A percentile compares a stretch with the other conserved stretches of the same genome.
Evolutionary conservation across 1,140 invertebrate species (phyloP).

Genomic region (Agrypnia vestita): DNA sequence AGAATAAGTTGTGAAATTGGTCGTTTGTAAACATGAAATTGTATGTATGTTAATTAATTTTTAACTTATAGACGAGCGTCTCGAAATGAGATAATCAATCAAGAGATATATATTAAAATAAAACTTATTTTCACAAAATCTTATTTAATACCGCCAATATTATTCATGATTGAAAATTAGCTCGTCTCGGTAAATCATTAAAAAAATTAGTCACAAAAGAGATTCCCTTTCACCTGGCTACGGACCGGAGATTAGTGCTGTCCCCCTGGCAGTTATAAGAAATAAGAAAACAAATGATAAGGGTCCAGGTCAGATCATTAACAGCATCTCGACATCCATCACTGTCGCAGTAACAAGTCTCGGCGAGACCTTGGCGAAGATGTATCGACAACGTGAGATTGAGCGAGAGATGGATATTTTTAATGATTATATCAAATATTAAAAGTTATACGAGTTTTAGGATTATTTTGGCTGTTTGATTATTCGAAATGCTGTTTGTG

Average conservation of each 20-base stretch:
- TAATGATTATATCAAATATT: conserved; percentile 3
- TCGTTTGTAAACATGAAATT: too few relatives aligned
- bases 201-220: not conserved
- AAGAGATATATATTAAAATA: too few relatives aligned
- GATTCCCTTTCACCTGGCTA: not conserved
- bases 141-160: too few relatives aligned
- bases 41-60: too few relatives aligned
- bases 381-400: not conserved
- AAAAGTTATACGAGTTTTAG: conserved; percentile 5
- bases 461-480: not conserved
- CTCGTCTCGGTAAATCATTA: not conserved
- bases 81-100: too few relatives aligned
- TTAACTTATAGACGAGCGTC: too few relatives aligned
- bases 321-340: conserved; percentile 20
- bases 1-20: too few relatives aligned
- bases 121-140: too few relatives aligned
- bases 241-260: not conserved
- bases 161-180: too few relatives aligned
- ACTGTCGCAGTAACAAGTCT: conserved; percentile 5
- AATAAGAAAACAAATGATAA: conserved; percentile 32
- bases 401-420: not conserved
- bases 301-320: conserved; percentile 21
- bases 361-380: not conserved
- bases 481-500: not conserved
- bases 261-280: conserved; percentile 19